A percentile compares a stretch with the other conserved stretches of the same genome.
Evolutionary conservation across 2,113 vertebrate genomes (phyloP).

Genomic region (Peucedramus taeniatus): DNA sequence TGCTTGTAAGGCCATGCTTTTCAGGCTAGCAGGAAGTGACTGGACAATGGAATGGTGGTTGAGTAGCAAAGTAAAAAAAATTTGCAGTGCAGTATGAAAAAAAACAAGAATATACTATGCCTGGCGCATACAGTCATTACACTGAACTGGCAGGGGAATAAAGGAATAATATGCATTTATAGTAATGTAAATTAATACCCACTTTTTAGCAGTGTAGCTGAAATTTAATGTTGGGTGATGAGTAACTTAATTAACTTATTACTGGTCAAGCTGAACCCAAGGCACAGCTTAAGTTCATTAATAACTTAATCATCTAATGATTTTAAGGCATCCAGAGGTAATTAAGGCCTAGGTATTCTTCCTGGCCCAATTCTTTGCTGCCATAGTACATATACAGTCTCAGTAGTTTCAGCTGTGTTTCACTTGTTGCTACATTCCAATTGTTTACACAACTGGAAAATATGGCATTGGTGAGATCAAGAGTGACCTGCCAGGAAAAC

Average conservation of each 20-base stretch:
- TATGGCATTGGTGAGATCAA: accelerated
- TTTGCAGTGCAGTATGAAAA: background rate
- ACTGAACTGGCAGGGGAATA: background rate
- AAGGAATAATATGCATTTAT: background rate
- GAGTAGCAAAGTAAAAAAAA: background rate
- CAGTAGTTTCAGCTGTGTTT: background rate
- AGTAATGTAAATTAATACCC: slow-evolving; percentile 19
- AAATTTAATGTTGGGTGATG: background rate
- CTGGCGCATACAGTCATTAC: background rate
- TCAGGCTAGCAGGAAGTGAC: background rate
- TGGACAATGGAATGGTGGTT: background rate
- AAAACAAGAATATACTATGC: background rate
- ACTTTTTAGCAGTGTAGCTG: background rate
- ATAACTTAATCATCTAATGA: slow-evolving; percentile 25
- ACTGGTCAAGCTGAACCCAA: background rate
- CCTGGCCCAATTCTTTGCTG: background rate
- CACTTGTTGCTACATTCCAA: background rate
- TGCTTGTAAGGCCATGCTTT: background rate
- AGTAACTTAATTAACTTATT: slow-evolving; percentile 32
- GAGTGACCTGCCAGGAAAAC: background rate
- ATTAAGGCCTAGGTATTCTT: background rate
- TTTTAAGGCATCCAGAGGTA: background rate
- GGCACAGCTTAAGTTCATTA: slow-evolving; percentile 3
- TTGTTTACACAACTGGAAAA: background rate
- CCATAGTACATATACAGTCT: background rate